Base-by-base conservation (phyloP, 2,113 vertebrate species). In the Cavia porcellus region DNA sequence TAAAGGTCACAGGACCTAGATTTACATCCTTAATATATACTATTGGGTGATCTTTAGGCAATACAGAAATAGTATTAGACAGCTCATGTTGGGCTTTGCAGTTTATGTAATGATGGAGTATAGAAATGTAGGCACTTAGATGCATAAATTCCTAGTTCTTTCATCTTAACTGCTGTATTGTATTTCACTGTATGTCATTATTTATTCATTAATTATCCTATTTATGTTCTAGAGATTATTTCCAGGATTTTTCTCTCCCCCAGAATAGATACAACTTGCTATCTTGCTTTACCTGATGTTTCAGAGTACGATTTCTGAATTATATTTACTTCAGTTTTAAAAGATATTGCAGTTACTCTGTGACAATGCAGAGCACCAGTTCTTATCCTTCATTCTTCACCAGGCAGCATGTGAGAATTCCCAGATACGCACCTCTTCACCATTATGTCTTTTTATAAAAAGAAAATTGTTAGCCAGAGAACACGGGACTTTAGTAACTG, bases 101-200 rank as follows among this genome's bases (percentile, higher is more conserved):
- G 57, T 62, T 57, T 89, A 68, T 47, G 83, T 42, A 92, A 72
- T 3, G 11, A 61, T 55, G 19, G 45, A 14, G 28, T 92, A 61
- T 87, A 92, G 1, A 28, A 80, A 77, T 72, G 7, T 66, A 72
- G 61, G 4, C 35, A 55, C 50, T 84, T 84, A 5, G 32, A 74
- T 64, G 55, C 0, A 68, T 59, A 2, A 80, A 72, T 5, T 38
- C 11, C 7, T 72, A 57, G 15, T 79, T 75, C 9, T 87, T 90
- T 95, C n/a, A 90, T 77, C 42, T 92, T 90, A 84, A n/a, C 7
- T 42, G 75, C 22, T 96, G 1, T 50, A 30, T 84, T 79, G 19
- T 81, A 84, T 74, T 97, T 50, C n/a, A 86, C 64, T 91, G 45
- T 52, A 92, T 66, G 7, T 0, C n/a, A 87, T 20, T 66, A 66